A percentile compares a stretch with the other conserved stretches of the same genome.
These are phyloP conservation scores for Apogon talboti DNA, from an alignment of 2,797 vertebrate genomes.

Conservation along the genomic window DNA sequence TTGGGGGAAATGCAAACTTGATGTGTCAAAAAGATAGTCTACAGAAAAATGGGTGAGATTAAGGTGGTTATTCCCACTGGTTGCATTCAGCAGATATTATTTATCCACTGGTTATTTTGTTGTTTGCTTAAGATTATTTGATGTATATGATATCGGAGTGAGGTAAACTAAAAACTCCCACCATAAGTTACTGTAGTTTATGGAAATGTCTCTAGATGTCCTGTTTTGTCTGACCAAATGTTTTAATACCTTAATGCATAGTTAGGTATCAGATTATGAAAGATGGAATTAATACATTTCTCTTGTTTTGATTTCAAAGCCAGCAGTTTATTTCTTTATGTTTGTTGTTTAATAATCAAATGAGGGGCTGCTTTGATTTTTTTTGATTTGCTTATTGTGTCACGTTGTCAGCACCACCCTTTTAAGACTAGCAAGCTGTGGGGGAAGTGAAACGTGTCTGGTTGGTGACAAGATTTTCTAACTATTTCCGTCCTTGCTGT, in stretches of 20 bases:
- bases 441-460: background rate
- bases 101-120: background rate
- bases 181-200: background rate
- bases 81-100: too few species aligned
- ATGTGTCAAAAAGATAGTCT: too few species aligned
- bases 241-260: too few species aligned
- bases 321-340: background rate
- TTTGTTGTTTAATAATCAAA: background rate
- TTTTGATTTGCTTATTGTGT: background rate
- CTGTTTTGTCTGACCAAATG: background rate
- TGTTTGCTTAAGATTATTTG: background rate
- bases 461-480: slow-evolving; percentile 8
- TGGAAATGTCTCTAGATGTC: background rate
- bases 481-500: slow-evolving; percentile 13
- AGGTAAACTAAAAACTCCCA: background rate
- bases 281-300: too few species aligned
- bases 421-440: background rate
- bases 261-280: too few species aligned
- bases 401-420: background rate
- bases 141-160: background rate
- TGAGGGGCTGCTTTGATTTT: background rate
- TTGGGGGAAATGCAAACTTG: too few species aligned
- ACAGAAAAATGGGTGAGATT: too few species aligned
- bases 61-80: too few species aligned
- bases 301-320: too few species aligned